Conservation (phyloP, 2,888 invertebrate species). For the Diogma glabrata region DNA sequence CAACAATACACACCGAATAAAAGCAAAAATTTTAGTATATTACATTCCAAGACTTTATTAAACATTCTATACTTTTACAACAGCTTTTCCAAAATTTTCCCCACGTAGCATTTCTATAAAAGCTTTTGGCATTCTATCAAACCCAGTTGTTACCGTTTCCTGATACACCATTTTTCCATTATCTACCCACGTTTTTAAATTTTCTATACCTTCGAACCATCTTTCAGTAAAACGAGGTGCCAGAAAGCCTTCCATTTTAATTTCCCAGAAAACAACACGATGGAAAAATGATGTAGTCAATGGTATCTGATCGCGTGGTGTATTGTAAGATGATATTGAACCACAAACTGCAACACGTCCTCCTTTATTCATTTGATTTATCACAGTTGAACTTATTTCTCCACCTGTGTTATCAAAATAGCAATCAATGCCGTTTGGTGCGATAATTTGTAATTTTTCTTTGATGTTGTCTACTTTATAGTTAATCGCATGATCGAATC, state of each 20-base stretch:
- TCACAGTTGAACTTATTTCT: slow-evolving; percentile 44
- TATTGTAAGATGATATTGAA: slow-evolving; percentile 51
- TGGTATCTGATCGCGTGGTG: slow-evolving; percentile 34
- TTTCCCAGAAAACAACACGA: slow-evolving; percentile 41
- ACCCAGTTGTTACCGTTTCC: slow-evolving; percentile 59
- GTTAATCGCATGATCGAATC: slow-evolving; percentile 58
- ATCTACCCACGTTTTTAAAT: slow-evolving; percentile 49
- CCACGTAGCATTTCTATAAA: slow-evolving; percentile 52
- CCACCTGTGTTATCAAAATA: too few relatives aligned
- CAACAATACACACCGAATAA: too few relatives aligned
- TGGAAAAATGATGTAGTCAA: too few relatives aligned
- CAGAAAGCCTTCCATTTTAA: slow-evolving; percentile 47
- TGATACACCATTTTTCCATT: slow-evolving; percentile 57
- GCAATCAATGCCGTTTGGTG: slow-evolving; percentile 60
- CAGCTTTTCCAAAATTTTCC: slow-evolving; percentile 57
- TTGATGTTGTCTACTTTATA: slow-evolving; percentile 51
- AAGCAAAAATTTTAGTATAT: too few relatives aligned
- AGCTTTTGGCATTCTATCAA: slow-evolving; percentile 61
- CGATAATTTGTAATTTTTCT: slow-evolving; percentile 44
- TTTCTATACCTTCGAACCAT: slow-evolving; percentile 50
- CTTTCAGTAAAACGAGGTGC: slow-evolving; percentile 42
- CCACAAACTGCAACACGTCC: slow-evolving; percentile 56
- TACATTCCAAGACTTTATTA: too few relatives aligned
- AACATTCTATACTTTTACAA: slow-evolving; percentile 40
- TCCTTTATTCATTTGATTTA: slow-evolving; percentile 47